Conservation (phyloP, 2,888 invertebrate species). For the Amorpha juglandis region DNA sequence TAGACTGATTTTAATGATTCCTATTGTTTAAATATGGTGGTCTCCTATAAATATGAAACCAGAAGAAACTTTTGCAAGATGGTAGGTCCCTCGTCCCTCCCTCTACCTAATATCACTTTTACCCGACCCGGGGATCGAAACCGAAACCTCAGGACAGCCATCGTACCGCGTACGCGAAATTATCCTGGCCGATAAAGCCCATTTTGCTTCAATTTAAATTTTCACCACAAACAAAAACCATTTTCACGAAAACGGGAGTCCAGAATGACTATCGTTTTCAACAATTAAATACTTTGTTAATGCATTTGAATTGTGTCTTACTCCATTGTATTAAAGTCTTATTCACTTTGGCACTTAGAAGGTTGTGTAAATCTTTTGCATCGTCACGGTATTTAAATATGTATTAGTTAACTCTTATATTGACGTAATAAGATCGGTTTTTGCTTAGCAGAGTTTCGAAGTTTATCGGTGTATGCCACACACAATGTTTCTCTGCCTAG, state of each 20-base stretch:
- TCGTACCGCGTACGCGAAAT: no score
- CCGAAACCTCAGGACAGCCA: no score
- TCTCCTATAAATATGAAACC: no score
- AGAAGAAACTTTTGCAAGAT: no score
- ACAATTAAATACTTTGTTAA: conserved; percentile 10
- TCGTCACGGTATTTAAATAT: background rate
- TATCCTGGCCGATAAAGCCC: background rate
- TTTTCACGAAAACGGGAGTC: background rate
- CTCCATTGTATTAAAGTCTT: background rate
- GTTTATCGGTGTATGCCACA: conserved; percentile 2
- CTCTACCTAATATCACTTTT: no score
- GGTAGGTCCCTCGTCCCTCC: no score
- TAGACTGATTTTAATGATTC: no score
- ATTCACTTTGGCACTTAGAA: background rate
- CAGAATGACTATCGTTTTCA: background rate
- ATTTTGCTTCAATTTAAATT: background rate
- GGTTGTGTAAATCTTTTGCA: background rate
- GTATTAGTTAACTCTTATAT: conserved; percentile 13
- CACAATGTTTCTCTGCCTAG: conserved; percentile 47
- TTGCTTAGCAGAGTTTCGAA: conserved; percentile 6
- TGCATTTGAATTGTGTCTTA: background rate
- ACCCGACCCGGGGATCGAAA: no score
- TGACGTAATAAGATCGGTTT: conserved; percentile 26
- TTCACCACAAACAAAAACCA: background rate
- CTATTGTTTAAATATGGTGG: no score